Evolutionary conservation across 2,888 invertebrate genomes (phyloP).

Genomic region (Ypsolopha scabrella): DNA sequence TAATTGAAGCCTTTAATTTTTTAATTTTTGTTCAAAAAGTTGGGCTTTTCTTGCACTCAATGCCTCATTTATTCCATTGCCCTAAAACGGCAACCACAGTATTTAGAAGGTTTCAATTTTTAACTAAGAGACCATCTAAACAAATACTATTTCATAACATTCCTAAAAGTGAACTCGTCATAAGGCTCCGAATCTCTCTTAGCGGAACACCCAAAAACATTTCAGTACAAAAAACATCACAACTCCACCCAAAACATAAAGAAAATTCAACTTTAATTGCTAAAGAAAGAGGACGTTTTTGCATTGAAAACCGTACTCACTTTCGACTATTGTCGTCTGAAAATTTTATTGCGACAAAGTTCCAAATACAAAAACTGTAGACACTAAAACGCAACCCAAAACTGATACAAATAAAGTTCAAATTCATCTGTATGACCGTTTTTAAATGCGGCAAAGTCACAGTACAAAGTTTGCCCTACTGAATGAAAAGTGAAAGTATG

Average conservation of each 20-base stretch:
- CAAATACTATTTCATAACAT: slow-evolving; percentile 59
- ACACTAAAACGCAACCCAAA: slow-evolving; percentile 14
- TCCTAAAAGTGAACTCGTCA: slow-evolving; percentile 49
- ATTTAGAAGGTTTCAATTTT: too few relatives aligned
- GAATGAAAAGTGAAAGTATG: slow-evolving; percentile 66
- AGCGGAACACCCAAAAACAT: slow-evolving; percentile 30
- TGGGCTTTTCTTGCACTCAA: too few relatives aligned
- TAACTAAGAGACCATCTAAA: slow-evolving; percentile 13
- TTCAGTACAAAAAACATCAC: slow-evolving; percentile 17
- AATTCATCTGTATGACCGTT: slow-evolving; percentile 8
- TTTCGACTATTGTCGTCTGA: slow-evolving; percentile 36
- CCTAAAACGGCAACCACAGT: too few relatives aligned
- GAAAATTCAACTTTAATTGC: slow-evolving; percentile 17
- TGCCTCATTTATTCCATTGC: too few relatives aligned
- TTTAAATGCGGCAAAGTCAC: slow-evolving; percentile 19
- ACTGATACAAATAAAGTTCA: neutral
- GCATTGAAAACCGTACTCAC: slow-evolving; percentile 13
- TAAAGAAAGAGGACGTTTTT: slow-evolving; percentile 1
- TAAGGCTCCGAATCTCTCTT: slow-evolving; percentile 63
- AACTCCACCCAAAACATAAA: slow-evolving; percentile 12
- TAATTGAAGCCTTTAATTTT: too few relatives aligned
- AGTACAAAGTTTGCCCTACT: slow-evolving; percentile 47
- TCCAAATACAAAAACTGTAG: slow-evolving; percentile 10
- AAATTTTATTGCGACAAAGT: slow-evolving; percentile 27
- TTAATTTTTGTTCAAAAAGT: too few relatives aligned